Evolutionary conservation across 2,113 vertebrate species (phyloP), one percentile per base, ranked within the genome.

Genomic region (Phylloscopus whistleri): DNA sequence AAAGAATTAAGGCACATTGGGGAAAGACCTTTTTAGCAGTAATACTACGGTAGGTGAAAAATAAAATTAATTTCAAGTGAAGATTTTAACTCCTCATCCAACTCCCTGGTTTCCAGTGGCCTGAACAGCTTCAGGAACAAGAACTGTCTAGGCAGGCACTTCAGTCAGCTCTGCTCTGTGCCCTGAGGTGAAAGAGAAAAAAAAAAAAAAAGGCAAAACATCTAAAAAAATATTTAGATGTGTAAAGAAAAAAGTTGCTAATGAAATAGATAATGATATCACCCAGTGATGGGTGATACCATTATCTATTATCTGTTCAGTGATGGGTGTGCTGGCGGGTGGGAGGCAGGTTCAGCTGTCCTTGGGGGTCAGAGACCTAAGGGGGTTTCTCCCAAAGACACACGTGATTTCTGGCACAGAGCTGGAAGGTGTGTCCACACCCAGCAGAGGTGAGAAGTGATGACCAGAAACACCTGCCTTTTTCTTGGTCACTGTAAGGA

Each of bases 331-430:
- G 39, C 51, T 81, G 68, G 19, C 6, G 33, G 11, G 23, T 24
- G 23, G 27, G 17, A 21, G 21, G 7, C 33, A 52, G 22, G 19
- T 86, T 86, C 55, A 51, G 28, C 49, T 64, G 14, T 8, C n/a
- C n/a, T 12, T 8, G 1, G 8, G 21, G 6, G 21, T 68, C 43
- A 66, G 33, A 41, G 10, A 28, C 9, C 5, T 3, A 3, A 48
- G 6, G 22, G 31, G 4, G 10, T 39, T 59, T 11, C 35, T 43
- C 43, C 64, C 3, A 8, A 23, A 78, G 44, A 20, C 21, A 30
- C 1, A 3, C 0, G 0, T 52, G 51, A 19, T 53, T 58, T 76
- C 48, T 86, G 52, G 20, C 48, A 66, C 5, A 1, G 49, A 85
- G 35, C 39, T 79, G 69, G 39, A 70, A 78, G 53, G 15, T 41